Base-by-base conservation (phyloP, 2,113 vertebrate species). In the Oryzias javanicus region DNA sequence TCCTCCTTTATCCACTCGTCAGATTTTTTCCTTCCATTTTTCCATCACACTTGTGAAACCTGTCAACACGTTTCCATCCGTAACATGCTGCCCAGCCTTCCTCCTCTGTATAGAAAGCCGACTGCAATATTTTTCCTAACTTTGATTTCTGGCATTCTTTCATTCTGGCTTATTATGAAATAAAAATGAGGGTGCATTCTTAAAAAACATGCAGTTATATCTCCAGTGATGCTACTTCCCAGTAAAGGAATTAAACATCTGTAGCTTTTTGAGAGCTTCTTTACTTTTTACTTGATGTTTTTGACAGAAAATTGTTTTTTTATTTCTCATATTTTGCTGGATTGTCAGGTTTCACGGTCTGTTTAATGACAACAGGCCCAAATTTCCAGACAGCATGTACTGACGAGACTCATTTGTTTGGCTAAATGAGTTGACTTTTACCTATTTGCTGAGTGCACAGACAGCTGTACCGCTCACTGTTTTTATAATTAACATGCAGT, bases 311-410 rank as follows among this genome's bases (percentile, higher is more conserved):
- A 67, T 25, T 61, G 65, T 49, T 42, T 57, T 64, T 60, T 76
- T 68, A 69, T 70, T 79, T 42, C 63, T 29, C 7, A 6, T 29
- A 29, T 29, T 29, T 29, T 29, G 27, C 27, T 8, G 76, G 78
- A 53, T 80, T 73, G 67, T 74, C 48, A 25, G 57, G 74, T 76
- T 67, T 76, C 71, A 54, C 22, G 19, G 52, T 50, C 48, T 51
- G 58, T 56, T 52, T 64, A 27, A 54, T 52, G 80, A 57, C 71
- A 73, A 72, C 79, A 72, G 64, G 57, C 67, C 27, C 61, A 82
- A 16, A 64, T 15, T 68, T 68, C 79, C 50, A 49, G 41, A 35
- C 53, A 47, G 59, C 55, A 29, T 49, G 20, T 64, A 60, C 27
- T 56, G 15, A 60, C 19, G 24, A 57, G 14, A 14, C 27, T 54